phyloP scores from a whole-genome alignment of 2,797 vertebrate species.

The Prionace glauca region DNA sequence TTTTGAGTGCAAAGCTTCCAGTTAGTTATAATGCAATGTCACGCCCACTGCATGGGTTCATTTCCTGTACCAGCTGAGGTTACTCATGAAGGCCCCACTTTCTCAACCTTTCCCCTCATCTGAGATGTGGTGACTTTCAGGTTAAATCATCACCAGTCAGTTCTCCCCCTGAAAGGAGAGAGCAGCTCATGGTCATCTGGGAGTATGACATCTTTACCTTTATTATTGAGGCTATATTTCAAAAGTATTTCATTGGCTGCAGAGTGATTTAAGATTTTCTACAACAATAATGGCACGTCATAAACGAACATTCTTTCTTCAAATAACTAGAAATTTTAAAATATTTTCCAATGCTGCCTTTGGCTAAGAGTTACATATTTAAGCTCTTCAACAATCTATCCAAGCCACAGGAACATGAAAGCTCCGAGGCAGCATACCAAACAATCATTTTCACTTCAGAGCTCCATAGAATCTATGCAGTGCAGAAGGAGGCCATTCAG shows the following conservation, averaged over 20 bases:
- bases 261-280: not conserved
- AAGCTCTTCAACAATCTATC: not conserved
- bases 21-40: not conserved
- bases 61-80: no score
- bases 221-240: not conserved
- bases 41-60: no score
- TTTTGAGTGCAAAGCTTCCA: not conserved
- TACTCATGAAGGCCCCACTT: no score
- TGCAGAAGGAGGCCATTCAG: no score
- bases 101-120: no score
- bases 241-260: not conserved
- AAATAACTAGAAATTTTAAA: not conserved
- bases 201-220: no score
- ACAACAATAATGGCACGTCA: not conserved
- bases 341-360: not conserved
- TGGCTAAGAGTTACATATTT: not conserved
- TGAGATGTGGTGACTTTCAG: no score
- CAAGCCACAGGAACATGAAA: not conserved
- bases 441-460: not conserved
- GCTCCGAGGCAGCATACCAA: not conserved
- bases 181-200: no score
- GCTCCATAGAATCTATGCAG: not conserved
- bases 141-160: no score
- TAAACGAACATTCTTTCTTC: not conserved
- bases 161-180: no score